Conservation (phyloP, 2,888 invertebrate genomes). For the Tanytarsus gracilentus region DNA sequence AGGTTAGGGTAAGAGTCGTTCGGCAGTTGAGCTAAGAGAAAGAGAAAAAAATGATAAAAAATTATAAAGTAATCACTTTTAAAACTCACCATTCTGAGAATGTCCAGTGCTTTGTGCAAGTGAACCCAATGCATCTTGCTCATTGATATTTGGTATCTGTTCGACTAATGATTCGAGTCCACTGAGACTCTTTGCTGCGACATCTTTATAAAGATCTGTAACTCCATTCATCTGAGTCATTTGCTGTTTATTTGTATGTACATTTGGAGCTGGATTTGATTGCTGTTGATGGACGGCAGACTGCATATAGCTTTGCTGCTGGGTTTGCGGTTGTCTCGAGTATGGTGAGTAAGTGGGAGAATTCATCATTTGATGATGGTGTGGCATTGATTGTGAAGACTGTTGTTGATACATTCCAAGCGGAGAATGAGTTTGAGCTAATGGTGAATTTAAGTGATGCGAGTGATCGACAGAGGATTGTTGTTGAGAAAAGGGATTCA, state of each 20-base stretch:
- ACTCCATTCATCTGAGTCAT: constrained; percentile 18
- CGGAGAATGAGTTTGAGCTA: constrained; percentile 20
- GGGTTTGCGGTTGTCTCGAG: constrained; percentile 35
- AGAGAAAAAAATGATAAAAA: background rate
- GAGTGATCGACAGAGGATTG: constrained; percentile 33
- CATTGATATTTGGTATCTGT: constrained; percentile 82
- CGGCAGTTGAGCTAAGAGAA: constrained; percentile 12
- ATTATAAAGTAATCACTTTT: background rate
- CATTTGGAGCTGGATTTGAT: constrained; percentile 28
- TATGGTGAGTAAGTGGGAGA: constrained; percentile 36
- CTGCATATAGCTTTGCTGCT: constrained; percentile 26
- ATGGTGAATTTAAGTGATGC: constrained; percentile 20
- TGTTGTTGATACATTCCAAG: constrained; percentile 21
- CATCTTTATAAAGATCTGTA: constrained; percentile 47
- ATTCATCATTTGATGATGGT: constrained; percentile 17
- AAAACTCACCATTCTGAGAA: constrained; percentile 24
- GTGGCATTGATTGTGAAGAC: constrained; percentile 22
- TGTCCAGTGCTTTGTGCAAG: constrained; percentile 31
- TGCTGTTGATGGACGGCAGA: constrained; percentile 30
- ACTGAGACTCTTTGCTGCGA: constrained; percentile 75
- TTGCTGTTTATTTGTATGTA: constrained; percentile 31
- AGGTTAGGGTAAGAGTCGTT: constrained; percentile 41
- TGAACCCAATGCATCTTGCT: constrained; percentile 48
- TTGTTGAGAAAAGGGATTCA: constrained; percentile 39
- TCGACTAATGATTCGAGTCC: constrained; percentile 83